Evolutionary conservation across 2,113 vertebrate species (phyloP).

Genomic region (Archilochus colubris): DNA sequence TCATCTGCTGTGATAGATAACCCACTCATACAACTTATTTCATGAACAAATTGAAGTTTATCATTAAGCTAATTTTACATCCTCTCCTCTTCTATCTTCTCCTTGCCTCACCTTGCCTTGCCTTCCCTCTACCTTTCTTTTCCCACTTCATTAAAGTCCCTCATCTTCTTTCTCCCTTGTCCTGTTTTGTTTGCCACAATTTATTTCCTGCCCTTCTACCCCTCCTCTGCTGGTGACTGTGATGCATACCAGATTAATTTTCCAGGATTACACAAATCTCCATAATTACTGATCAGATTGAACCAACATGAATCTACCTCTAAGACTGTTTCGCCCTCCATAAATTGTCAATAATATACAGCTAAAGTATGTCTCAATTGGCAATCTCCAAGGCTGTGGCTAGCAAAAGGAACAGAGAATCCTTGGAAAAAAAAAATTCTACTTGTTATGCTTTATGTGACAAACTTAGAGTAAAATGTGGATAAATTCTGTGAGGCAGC

Average conservation of each 20-base stretch:
- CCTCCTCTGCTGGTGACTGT: neutral
- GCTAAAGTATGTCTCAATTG: neutral
- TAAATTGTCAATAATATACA: neutral
- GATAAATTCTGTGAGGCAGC: neutral
- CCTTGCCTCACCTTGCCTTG: neutral
- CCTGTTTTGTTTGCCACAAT: neutral
- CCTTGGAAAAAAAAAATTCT: neutral
- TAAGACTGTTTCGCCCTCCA: neutral
- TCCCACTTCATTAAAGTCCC: neutral
- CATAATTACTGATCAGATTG: neutral
- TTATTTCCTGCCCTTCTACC: neutral
- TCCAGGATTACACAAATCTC: neutral
- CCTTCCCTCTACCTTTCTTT: neutral
- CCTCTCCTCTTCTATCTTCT: neutral
- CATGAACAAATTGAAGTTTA: neutral
- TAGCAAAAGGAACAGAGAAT: neutral
- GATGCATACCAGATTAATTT: neutral
- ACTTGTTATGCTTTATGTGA: neutral
- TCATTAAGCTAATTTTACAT: neutral
- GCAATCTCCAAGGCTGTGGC: neutral
- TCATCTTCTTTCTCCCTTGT: neutral
- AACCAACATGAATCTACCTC: neutral
- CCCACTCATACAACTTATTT: neutral
- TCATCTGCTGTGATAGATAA: neutral
- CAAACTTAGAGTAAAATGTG: neutral